phyloP scores from a whole-genome alignment of 2,888 invertebrate genomes.

The Orthosia gothica region DNA sequence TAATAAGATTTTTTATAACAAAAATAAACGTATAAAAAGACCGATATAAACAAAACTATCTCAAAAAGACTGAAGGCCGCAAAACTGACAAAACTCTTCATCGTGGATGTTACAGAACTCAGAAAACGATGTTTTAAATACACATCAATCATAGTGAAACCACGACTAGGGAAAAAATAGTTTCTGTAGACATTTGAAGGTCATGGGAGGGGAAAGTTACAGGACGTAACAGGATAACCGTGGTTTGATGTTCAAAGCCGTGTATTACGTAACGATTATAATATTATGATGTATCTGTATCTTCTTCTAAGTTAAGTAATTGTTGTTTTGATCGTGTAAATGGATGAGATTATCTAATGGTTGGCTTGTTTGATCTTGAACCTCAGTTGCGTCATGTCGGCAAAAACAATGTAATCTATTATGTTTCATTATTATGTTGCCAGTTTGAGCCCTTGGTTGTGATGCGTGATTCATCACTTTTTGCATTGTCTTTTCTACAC shows the following conservation, averaged over 20 bases:
- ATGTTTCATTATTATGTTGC: neutral
- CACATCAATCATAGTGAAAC: constrained; percentile 53
- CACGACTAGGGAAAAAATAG: constrained; percentile 27
- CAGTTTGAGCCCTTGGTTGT: neutral
- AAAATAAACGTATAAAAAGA: constrained; percentile 1
- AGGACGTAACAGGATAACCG: neutral
- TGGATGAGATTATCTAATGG: constrained; percentile 51
- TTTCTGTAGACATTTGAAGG: constrained; percentile 40
- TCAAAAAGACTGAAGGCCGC: constrained; percentile 24
- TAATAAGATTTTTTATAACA: no score
- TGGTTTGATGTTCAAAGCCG: constrained; percentile 18
- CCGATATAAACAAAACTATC: constrained; percentile 35
- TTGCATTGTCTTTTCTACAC: neutral
- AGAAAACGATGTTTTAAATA: constrained; percentile 49
- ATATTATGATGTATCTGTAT: constrained; percentile 42
- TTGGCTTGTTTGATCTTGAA: constrained; percentile 37
- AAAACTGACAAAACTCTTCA: constrained; percentile 24
- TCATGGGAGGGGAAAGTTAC: constrained; percentile 11
- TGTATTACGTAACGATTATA: constrained; percentile 24
- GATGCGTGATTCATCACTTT: constrained; percentile 25
- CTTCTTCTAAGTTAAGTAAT: constrained; percentile 51
- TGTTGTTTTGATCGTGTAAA: constrained; percentile 47
- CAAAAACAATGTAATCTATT: constrained; percentile 43
- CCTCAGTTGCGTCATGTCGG: constrained; percentile 45
- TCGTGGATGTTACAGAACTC: constrained; percentile 31